Evolutionary conservation across 2,888 invertebrate genomes (phyloP).

Genomic region (Tetramorium bicarinatum): DNA sequence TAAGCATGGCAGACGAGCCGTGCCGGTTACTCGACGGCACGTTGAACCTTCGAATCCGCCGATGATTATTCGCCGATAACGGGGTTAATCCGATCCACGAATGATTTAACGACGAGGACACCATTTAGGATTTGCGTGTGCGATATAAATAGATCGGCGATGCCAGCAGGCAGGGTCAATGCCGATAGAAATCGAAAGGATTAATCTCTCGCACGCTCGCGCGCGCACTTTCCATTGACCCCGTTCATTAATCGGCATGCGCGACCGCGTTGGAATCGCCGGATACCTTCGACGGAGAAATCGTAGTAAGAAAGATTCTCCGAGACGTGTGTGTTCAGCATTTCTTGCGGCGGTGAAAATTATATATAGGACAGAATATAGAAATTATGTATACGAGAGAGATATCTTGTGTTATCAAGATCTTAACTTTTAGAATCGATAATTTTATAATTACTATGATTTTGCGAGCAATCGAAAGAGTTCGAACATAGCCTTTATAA

Average conservation of each 20-base stretch:
- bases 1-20: conserved; percentile 25
- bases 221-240: conserved; percentile 35
- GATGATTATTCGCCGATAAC: conserved; percentile 6
- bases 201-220: conserved; percentile 22
- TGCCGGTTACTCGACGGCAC: conserved; percentile 46
- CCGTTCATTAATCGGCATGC: conserved; percentile 19
- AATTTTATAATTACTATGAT: background rate
- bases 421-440: background rate
- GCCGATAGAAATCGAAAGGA: conserved; percentile 48
- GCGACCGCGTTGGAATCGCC: background rate
- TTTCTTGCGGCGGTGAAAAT: conserved; percentile 13
- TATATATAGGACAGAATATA: no score
- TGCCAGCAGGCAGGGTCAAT: conserved; percentile 36
- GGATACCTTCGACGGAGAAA: background rate
- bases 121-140: background rate
- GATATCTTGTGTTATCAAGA: background rate
- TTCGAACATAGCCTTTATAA: background rate
- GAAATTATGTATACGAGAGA: background rate
- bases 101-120: conserved; percentile 13
- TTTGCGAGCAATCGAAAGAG: background rate
- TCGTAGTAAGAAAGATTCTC: background rate
- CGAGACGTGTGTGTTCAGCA: background rate
- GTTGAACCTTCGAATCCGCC: conserved; percentile 8
- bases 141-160: conserved; percentile 30
- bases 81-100: conserved; percentile 18